Conservation (phyloP, 2,797 vertebrate species). For the Microctenopoma steveboyesi region DNA sequence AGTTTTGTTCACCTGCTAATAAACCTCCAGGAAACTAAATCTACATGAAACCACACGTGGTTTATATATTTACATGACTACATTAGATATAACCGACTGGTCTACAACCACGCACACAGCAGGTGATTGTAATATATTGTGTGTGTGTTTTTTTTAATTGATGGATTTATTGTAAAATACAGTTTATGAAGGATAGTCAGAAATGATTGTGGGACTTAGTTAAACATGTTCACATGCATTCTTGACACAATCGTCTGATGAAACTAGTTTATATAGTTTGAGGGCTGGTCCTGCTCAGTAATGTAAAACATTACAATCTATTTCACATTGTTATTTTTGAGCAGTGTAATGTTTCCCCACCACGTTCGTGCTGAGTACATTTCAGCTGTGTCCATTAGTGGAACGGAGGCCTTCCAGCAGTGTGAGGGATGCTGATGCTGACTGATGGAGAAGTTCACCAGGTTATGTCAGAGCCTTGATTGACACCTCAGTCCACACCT, state of each 20-base stretch:
- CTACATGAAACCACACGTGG: background rate
- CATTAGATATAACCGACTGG: background rate
- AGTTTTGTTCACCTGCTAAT: background rate
- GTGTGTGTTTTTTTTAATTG: background rate
- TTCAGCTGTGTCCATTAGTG: slow-evolving; percentile 37
- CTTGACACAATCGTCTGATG: slow-evolving; percentile 5
- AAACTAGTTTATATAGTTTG: slow-evolving; percentile 14
- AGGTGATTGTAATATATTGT: background rate
- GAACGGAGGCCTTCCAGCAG: slow-evolving; percentile 19
- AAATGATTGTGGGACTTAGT: background rate
- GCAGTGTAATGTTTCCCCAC: background rate
- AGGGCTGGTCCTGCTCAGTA: slow-evolving; percentile 5
- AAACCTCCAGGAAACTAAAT: background rate
- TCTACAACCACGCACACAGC: background rate
- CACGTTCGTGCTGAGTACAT: slow-evolving; percentile 4
- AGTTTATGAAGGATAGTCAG: background rate
- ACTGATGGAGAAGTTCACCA: slow-evolving; percentile 48
- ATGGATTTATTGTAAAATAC: background rate
- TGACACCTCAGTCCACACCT: slow-evolving; percentile 2
- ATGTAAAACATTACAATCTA: slow-evolving; percentile 5
- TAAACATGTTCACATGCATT: no score
- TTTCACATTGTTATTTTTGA: slow-evolving; percentile 37
- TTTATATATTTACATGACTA: background rate
- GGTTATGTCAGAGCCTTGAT: slow-evolving; percentile 23
- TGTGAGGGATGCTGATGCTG: slow-evolving; percentile 31